phyloP scores from a whole-genome alignment of 2,113 vertebrate species.

The Lepus americanus region DNA sequence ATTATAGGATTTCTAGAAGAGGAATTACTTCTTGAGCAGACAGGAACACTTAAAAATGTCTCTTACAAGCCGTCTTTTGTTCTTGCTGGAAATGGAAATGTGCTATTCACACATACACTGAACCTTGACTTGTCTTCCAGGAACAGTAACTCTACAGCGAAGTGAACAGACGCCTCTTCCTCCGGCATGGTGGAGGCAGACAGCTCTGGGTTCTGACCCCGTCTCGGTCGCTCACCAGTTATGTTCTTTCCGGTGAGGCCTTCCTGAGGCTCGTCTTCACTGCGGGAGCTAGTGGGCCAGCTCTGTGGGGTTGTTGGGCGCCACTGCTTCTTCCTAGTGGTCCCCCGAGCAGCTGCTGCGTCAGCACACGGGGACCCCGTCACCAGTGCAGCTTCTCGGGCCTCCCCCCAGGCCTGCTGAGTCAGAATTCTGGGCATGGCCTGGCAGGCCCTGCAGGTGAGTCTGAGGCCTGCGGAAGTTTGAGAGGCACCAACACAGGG shows the following conservation, averaged over 20 bases:
- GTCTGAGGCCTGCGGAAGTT: not conserved
- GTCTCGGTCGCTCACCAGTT: not conserved
- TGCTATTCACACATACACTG: not conserved
- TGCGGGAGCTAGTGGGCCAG: not conserved
- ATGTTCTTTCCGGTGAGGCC: not conserved
- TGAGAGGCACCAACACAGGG: not conserved
- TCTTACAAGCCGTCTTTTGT: not conserved
- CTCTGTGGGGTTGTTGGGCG: not conserved
- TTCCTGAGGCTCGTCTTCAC: not conserved
- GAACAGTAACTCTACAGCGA: not conserved
- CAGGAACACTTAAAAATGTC: not conserved
- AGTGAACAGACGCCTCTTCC: not conserved
- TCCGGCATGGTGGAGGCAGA: not conserved
- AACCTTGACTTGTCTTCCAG: slow-evolving; percentile 11
- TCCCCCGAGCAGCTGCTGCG: not conserved
- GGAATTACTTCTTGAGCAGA: not conserved
- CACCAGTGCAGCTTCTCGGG: not conserved
- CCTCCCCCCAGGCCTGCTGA: not conserved
- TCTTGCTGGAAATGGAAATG: slow-evolving; percentile 7
- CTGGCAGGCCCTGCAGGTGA: not conserved
- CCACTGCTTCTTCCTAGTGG: not conserved
- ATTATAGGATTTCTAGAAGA: slow-evolving; percentile 28
- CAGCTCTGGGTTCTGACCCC: not conserved
- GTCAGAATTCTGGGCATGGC: not conserved
- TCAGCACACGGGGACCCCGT: not conserved